These are phyloP conservation scores for Acanthiza pusilla DNA, from an alignment of 2,797 vertebrate species.

Conservation along the genomic window DNA sequence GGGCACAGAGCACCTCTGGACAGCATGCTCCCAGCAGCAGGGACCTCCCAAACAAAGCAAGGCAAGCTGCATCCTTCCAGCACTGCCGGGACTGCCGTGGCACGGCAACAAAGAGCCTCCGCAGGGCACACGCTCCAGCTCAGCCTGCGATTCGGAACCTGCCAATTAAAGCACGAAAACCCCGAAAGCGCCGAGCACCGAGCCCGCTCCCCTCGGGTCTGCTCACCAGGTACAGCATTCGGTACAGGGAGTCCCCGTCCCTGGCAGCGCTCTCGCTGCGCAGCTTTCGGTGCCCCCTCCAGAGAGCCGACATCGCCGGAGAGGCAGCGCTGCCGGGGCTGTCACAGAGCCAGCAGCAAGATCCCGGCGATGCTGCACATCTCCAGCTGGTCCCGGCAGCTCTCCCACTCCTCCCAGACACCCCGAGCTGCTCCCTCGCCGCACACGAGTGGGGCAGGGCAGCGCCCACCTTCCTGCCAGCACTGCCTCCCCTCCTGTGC, in stretches of 20 bases:
- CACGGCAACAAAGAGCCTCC: not conserved
- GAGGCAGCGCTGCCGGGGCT: not conserved
- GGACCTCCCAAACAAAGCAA: not conserved
- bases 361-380: conserved; percentile 19
- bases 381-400: not conserved
- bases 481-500: not conserved
- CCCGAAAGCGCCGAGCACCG: not conserved
- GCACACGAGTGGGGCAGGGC: not conserved
- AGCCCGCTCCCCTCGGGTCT: not conserved
- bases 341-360: not conserved
- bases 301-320: conserved; percentile 81
- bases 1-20: not conserved
- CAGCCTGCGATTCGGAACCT: not conserved
- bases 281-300: conserved; percentile 80
- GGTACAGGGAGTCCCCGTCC: conserved; percentile 82
- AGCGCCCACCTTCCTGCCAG: not conserved
- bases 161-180: not conserved
- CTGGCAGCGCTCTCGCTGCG: conserved; percentile 57
- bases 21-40: not conserved
- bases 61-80: not conserved
- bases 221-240: conserved; percentile 61
- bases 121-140: not conserved
- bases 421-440: not conserved
- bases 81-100: not conserved
- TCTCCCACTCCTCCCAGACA: not conserved